These are phyloP conservation scores for Ctenomys sociabilis DNA, from an alignment of 2,113 vertebrate species.

Conservation along the genomic window DNA sequence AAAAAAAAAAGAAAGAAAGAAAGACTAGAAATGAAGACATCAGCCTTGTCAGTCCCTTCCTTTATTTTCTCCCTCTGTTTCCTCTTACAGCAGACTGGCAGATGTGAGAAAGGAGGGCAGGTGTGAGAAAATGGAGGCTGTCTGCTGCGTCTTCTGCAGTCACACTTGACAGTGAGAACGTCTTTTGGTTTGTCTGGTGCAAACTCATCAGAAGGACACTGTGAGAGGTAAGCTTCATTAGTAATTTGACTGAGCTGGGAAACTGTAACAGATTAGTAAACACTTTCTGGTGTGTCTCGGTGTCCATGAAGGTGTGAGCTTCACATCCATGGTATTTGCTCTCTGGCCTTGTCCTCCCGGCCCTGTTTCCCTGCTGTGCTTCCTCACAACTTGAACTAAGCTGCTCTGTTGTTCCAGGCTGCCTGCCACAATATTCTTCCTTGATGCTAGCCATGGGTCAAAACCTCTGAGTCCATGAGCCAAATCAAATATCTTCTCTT, in stretches of 20 bases:
- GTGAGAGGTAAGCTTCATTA: not conserved
- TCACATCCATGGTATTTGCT: not conserved
- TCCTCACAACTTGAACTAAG: not conserved
- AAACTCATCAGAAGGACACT: not conserved
- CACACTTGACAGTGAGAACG: not conserved
- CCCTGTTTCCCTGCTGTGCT: not conserved
- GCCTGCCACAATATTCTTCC: not conserved
- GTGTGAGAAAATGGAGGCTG: not conserved
- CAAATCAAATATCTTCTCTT: not conserved
- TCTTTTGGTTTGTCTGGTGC: not conserved
- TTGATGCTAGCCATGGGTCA: not conserved
- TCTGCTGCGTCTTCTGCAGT: not conserved
- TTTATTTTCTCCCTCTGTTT: not conserved
- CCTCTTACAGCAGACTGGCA: not conserved
- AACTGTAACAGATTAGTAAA: not conserved
- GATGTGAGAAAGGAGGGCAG: not conserved
- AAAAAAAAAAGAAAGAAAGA: too few species aligned
- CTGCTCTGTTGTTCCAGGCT: not conserved
- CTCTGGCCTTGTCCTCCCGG: not conserved
- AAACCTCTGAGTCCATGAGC: not conserved
- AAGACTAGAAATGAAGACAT: not conserved
- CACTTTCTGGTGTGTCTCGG: not conserved
- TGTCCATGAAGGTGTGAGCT: not conserved
- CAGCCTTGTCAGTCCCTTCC: not conserved
- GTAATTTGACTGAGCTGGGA: not conserved